A percentile compares a stretch with the other conserved stretches of the same genome.
Conservation (phyloP, 2,113 vertebrate genomes). For the Misgurnus mizolepis region DNA sequence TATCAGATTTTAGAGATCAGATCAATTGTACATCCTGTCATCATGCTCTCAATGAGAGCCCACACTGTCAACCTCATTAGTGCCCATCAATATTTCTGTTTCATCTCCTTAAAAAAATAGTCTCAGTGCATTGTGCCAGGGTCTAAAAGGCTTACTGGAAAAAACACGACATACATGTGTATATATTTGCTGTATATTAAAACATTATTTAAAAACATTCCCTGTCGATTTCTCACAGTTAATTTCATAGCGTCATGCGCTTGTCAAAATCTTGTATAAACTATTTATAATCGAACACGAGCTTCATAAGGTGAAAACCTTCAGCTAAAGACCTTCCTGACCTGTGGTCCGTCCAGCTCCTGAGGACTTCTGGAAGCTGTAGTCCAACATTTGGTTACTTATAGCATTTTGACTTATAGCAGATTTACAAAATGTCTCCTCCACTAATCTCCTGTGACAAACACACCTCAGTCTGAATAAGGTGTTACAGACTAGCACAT, state of each 20-base stretch:
- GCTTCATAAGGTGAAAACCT: constrained; percentile 1
- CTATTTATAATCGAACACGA: neutral
- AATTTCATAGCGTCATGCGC: constrained; percentile 3
- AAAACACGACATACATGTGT: neutral
- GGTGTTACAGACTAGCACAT: constrained; percentile 8
- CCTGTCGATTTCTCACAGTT: constrained; percentile 2
- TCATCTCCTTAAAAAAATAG: constrained; percentile 25
- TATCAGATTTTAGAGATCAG: constrained; percentile 8
- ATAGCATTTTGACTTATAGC: constrained; percentile 67
- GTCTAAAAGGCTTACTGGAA: constrained; percentile 6
- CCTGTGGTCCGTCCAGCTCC: neutral
- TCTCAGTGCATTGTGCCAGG: constrained; percentile 28
- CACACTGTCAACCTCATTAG: constrained; percentile 33
- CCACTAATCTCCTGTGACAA: constrained; percentile 60
- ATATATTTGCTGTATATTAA: neutral
- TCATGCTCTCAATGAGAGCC: constrained; percentile 12
- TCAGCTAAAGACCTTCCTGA: neutral
- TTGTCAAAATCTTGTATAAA: constrained; percentile 33
- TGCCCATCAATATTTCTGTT: constrained; percentile 38
- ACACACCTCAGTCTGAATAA: constrained; percentile 1
- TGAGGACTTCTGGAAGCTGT: constrained; percentile 32
- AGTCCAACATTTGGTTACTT: constrained; percentile 59
- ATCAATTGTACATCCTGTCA: constrained; percentile 35
- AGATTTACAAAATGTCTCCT: constrained; percentile 70
- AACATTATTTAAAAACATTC: constrained; percentile 28